These are phyloP conservation scores for Sesamia inferens DNA, from an alignment of 2,888 invertebrate species.

Conservation along the genomic window DNA sequence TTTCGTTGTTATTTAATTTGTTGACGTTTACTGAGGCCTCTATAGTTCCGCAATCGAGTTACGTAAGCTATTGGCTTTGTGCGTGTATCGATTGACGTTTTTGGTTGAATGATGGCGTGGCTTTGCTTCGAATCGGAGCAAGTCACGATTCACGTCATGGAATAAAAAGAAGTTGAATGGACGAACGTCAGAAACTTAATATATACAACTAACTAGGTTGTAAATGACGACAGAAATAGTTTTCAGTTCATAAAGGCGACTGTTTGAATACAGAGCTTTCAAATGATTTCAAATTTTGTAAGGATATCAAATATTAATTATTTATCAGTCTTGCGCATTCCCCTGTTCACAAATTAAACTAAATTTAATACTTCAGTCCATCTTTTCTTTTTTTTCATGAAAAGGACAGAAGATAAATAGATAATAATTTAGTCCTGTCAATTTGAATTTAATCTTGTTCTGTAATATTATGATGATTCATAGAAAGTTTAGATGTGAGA, in stretches of 20 bases:
- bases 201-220: neutral
- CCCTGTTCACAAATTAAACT: no score
- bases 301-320: neutral
- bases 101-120: constrained; percentile 32
- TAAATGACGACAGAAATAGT: neutral
- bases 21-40: constrained; percentile 40
- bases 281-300: neutral
- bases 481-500: no score
- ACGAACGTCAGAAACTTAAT: constrained; percentile 18
- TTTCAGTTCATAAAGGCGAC: neutral
- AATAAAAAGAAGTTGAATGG: constrained; percentile 51
- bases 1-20: constrained; percentile 40
- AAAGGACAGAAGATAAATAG: no score
- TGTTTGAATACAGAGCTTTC: neutral
- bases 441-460: no score
- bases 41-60: constrained; percentile 44
- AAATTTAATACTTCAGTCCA: no score
- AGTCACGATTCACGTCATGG: constrained; percentile 41
- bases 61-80: constrained; percentile 31
- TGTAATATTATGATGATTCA: no score
- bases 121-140: constrained; percentile 26
- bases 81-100: constrained; percentile 40
- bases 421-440: no score
- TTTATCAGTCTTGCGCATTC: no score
- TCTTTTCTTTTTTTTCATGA: no score